These are phyloP conservation scores for Cantharis rufa DNA, from an alignment of 2,888 invertebrate species.

Conservation along the genomic window DNA sequence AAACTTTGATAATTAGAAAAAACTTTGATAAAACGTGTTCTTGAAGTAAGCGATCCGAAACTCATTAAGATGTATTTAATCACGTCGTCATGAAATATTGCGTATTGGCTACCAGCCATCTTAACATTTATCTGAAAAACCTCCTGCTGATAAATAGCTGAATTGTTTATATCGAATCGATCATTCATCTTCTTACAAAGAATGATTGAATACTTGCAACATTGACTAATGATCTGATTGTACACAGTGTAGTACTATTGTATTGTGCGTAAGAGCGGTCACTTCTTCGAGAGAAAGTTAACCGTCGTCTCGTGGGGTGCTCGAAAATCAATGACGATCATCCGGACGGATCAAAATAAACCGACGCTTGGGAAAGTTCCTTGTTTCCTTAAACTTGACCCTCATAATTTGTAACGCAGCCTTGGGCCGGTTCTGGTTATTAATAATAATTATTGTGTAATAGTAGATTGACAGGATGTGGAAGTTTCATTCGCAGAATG, in stretches of 20 bases:
- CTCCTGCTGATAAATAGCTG: slow-evolving; percentile 4
- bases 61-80: slow-evolving; percentile 6
- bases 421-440: background rate
- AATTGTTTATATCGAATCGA: slow-evolving; percentile 16
- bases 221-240: slow-evolving; percentile 18
- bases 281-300: slow-evolving; percentile 13
- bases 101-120: background rate
- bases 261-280: slow-evolving; percentile 12
- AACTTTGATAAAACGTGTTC: background rate
- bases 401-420: background rate
- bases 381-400: background rate
- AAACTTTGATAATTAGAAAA: slow-evolving; percentile 11
- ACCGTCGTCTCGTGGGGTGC: background rate
- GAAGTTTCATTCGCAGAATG: background rate
- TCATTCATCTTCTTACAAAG: slow-evolving; percentile 18
- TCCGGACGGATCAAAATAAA: background rate
- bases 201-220: slow-evolving; percentile 24
- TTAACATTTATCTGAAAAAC: slow-evolving; percentile 6
- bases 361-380: background rate
- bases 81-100: slow-evolving; percentile 1
- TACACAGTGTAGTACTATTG: background rate
- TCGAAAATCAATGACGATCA: background rate
- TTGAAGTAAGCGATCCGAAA: slow-evolving; percentile 14
- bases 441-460: background rate
- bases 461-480: background rate